Conservation (phyloP, 2,113 vertebrate genomes). For the Carettochelys insculpta region DNA sequence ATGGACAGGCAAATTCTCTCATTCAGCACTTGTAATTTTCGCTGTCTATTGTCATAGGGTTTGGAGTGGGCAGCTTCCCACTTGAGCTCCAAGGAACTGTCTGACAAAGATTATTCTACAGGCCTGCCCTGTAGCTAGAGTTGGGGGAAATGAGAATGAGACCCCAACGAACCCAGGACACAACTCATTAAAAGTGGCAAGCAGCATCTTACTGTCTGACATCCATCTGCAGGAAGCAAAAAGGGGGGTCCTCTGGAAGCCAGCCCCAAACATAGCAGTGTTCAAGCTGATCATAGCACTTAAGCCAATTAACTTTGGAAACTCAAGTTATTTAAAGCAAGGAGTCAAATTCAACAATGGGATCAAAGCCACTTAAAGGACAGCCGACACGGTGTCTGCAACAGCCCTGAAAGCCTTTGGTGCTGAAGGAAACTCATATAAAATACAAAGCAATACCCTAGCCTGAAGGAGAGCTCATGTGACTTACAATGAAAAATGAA, state of each 20-base stretch:
- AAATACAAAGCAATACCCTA: neutral
- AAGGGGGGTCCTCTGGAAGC: rapidly evolving
- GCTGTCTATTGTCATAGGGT: rapidly evolving
- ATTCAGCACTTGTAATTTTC: too few relatives aligned
- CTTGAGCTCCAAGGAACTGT: neutral
- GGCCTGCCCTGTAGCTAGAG: neutral
- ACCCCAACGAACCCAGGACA: neutral
- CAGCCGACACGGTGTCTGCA: slow-evolving; percentile 40
- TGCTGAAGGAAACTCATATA: neutral
- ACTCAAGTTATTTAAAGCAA: neutral
- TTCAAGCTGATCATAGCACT: rapidly evolving
- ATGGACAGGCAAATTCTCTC: too few relatives aligned
- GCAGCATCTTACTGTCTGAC: neutral
- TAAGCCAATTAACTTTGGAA: neutral
- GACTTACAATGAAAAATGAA: slow-evolving; percentile 36
- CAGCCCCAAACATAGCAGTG: neutral
- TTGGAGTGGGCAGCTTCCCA: neutral
- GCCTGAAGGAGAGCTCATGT: neutral
- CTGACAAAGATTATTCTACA: neutral
- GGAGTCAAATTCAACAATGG: neutral
- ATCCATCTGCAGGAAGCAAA: rapidly evolving
- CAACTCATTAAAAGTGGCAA: too few relatives aligned
- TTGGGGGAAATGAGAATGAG: rapidly evolving
- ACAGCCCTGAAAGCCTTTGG: neutral
- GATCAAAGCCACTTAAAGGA: neutral